Base-by-base conservation (phyloP, 2,797 vertebrate species). In the Botia kubotai region DNA sequence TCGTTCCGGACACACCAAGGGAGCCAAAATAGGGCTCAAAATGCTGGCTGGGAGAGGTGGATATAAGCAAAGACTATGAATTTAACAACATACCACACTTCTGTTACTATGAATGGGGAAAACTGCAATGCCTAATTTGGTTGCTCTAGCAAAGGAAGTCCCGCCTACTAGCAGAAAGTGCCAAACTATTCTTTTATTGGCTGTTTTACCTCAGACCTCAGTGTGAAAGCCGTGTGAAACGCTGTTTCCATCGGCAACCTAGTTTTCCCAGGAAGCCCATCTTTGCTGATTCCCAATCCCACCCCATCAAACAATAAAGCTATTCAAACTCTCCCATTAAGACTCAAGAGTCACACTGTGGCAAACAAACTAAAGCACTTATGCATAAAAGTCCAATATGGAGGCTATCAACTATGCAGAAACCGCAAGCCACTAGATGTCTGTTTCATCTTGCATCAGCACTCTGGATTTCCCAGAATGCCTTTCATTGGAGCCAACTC, bases 21-120 rank as follows among this genome's bases (percentile, higher is more conserved):
- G 13, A 71, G 65, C 65, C 58, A 84, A 74, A 33, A 74, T 29
- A n/a, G 67, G 50, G 46, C n/a, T 6, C 71, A 76, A 76, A 72
- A 72, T 53, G 62, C 33, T 69, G 50, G 60, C 29, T 3, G 6
- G 26, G 6, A 12, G 33, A 55, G 16, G 21, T 50, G 48, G 48
- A 50, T 50, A 16, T 50, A 50, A 11, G 12, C 48, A 12, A 13
- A 26, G 6, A 36, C 4, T 36, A 36, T 36, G 6, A 6, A 36
- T 2, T 36, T 36, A 36, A 36, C 33, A 36, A 36, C 1, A 36
- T 36, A 6, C 33, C 33, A 36, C 33, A 36, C 4, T 36, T 36
- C 4, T 36, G 6, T 36, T 36, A 36, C 6, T 36, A 36, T 36
- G 33, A 26, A 26, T 26, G 23, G 23, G 23, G 23, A 2, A 26